Evolutionary conservation across 2,113 vertebrate genomes (phyloP).

Genomic region (Phalacrocorax aristotelis): DNA sequence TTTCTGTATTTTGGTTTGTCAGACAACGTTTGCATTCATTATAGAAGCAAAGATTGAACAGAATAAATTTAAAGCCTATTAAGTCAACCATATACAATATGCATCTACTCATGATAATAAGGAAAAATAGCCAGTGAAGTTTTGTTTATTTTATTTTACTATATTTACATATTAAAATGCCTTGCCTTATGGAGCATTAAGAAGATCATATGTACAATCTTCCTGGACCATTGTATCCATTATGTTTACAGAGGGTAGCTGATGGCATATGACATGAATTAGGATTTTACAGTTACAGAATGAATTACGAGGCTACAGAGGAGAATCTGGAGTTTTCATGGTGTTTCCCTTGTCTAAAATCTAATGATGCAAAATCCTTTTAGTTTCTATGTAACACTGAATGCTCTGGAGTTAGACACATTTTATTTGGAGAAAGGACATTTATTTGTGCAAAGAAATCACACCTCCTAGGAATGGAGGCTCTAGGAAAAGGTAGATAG

Average conservation of each 20-base stretch:
- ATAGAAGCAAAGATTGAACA: slow-evolving; percentile 40
- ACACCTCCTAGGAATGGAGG: neutral
- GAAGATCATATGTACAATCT: neutral
- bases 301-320: neutral
- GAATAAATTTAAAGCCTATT: slow-evolving; percentile 51
- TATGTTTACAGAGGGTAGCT: neutral
- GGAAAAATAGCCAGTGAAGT: slow-evolving; percentile 43
- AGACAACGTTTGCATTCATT: slow-evolving; percentile 66
- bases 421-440: neutral
- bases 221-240: neutral
- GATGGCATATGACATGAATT: neutral
- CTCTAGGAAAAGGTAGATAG: neutral
- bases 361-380: neutral
- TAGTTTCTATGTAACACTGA: neutral
- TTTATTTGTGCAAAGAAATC: neutral
- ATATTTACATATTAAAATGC: neutral
- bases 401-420: neutral
- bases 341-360: neutral
- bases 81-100: slow-evolving; percentile 14
- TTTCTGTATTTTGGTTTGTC: slow-evolving; percentile 17
- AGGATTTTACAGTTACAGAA: neutral
- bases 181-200: neutral
- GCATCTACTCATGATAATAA: slow-evolving; percentile 6
- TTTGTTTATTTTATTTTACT: neutral
- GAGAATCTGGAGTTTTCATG: neutral